phyloP scores from a whole-genome alignment of 2,888 invertebrate genomes.

The Melanargia galathea region DNA sequence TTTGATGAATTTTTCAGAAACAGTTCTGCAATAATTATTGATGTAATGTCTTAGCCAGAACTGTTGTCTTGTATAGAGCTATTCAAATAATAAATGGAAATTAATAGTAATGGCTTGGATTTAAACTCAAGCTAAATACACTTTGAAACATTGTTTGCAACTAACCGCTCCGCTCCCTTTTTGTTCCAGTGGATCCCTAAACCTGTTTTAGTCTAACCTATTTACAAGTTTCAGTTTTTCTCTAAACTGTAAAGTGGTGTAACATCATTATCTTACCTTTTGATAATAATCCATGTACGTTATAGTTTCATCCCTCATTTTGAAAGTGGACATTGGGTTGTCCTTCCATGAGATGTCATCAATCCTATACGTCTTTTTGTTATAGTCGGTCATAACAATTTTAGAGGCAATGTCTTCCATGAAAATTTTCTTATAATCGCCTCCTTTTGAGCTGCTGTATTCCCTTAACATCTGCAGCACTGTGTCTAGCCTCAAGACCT shows the following conservation, averaged over 20 bases:
- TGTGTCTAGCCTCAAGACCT: slow-evolving; percentile 87
- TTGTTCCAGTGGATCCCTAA: too few relatives aligned
- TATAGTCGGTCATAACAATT: slow-evolving; percentile 89
- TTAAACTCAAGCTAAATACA: too few relatives aligned
- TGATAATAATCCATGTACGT: slow-evolving; percentile 85
- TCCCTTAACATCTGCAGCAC: slow-evolving; percentile 84
- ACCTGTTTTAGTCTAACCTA: background rate
- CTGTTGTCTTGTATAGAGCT: too few relatives aligned
- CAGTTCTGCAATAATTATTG: too few relatives aligned
- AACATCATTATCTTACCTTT: slow-evolving; percentile 77
- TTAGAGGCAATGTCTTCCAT: slow-evolving; percentile 79
- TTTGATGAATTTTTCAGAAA: too few relatives aligned
- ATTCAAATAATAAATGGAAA: too few relatives aligned
- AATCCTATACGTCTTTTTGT: slow-evolving; percentile 87
- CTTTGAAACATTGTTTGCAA: too few relatives aligned
- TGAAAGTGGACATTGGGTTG: slow-evolving; percentile 83
- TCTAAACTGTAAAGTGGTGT: slow-evolving; percentile 41
- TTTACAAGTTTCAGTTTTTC: too few relatives aligned
- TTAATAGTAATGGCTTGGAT: too few relatives aligned
- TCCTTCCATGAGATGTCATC: slow-evolving; percentile 87
- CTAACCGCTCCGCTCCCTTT: too few relatives aligned
- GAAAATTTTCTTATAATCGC: slow-evolving; percentile 77
- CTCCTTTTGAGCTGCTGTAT: slow-evolving; percentile 68
- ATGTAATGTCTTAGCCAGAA: too few relatives aligned
- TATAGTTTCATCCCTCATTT: slow-evolving; percentile 79